Percentiles rank a stretch among this genome's conserved stretches.
phyloP scores from a whole-genome alignment of 2,888 invertebrate genomes.

The Diaphora mendica region DNA sequence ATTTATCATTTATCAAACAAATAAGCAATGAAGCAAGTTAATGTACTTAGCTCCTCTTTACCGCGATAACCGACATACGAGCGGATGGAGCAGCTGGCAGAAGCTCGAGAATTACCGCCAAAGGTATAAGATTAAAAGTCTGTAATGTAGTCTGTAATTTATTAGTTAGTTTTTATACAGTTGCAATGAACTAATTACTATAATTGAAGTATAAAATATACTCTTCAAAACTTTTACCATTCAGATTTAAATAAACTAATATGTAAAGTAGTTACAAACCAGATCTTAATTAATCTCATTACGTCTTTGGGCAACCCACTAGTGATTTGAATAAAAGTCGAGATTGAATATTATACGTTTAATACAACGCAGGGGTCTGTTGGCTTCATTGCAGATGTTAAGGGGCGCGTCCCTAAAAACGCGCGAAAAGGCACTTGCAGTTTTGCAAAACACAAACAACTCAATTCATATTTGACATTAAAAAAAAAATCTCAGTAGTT shows the following conservation, averaged over 20 bases:
- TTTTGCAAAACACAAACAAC: too few species aligned
- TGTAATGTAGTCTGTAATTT: background rate
- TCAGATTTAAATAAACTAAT: background rate
- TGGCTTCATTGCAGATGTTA: constrained; percentile 4
- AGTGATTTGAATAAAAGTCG: background rate
- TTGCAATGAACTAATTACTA: background rate
- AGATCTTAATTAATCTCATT: background rate
- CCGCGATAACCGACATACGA: too few species aligned
- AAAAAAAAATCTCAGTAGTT: too few species aligned
- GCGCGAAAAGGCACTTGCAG: too few species aligned
- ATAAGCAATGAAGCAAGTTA: too few species aligned
- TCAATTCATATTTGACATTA: too few species aligned
- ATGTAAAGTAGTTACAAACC: background rate
- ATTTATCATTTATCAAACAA: too few species aligned
- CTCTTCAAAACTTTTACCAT: background rate
- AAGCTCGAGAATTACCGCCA: background rate
- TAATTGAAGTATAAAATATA: background rate
- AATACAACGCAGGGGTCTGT: background rate
- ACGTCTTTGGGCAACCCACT: background rate
- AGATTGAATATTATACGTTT: background rate
- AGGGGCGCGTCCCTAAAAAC: too few species aligned
- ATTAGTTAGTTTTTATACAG: background rate
- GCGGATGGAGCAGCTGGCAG: too few species aligned
- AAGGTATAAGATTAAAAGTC: background rate
- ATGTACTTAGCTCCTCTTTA: too few species aligned